phyloP scores from a whole-genome alignment of 2,888 invertebrate species.

The Polydrusus pterygomalis region DNA sequence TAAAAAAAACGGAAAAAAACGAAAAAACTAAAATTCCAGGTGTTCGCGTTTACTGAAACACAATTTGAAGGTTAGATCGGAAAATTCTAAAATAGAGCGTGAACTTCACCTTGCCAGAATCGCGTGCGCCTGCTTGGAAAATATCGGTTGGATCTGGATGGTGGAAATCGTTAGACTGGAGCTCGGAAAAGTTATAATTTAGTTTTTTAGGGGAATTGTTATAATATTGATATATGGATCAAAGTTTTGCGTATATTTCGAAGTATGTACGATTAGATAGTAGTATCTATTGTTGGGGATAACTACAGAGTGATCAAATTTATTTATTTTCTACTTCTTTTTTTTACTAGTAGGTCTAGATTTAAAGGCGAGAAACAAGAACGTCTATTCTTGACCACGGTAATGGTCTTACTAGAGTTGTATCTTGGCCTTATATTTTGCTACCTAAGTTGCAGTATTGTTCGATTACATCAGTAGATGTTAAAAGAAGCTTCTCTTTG shows the following conservation, averaged over 20 bases:
- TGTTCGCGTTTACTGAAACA: neutral
- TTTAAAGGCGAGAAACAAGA: too few relatives aligned
- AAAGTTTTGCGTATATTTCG: neutral
- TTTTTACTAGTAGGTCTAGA: too few relatives aligned
- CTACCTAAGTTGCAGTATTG: too few relatives aligned
- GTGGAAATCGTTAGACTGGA: slow-evolving; percentile 20
- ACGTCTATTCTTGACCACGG: too few relatives aligned
- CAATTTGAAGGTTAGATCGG: slow-evolving; percentile 23
- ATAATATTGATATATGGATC: slow-evolving; percentile 2
- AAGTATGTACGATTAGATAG: slow-evolving; percentile 1
- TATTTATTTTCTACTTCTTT: too few relatives aligned
- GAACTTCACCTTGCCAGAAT: slow-evolving; percentile 9
- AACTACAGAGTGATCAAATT: neutral
- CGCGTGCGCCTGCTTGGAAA: slow-evolving; percentile 6
- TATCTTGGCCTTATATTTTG: too few relatives aligned
- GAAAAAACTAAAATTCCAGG: slow-evolving; percentile 6
- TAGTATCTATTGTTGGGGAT: neutral
- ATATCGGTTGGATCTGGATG: slow-evolving; percentile 9
- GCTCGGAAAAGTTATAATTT: neutral
- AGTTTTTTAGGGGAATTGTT: slow-evolving; percentile 2
- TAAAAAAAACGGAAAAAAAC: neutral
- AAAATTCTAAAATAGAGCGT: slow-evolving; percentile 2
- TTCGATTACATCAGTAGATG: too few relatives aligned
- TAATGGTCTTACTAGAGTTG: too few relatives aligned
- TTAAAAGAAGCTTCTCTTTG: too few relatives aligned